Base-by-base conservation (phyloP, 2,888 invertebrate species). In the Drosophila mulleri region DNA sequence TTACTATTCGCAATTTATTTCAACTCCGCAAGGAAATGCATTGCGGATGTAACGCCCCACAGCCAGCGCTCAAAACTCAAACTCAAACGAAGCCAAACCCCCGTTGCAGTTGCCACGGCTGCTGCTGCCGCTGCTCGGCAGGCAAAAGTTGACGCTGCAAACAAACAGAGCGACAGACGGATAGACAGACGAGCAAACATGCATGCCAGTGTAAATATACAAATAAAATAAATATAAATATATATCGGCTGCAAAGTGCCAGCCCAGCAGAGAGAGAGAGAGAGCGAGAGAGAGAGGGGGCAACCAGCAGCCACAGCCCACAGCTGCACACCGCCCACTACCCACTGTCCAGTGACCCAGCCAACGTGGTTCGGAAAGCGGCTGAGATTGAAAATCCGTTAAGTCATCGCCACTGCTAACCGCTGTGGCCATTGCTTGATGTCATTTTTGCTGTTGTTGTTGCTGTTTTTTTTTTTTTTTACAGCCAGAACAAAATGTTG, bases 231-330 rank as follows among this genome's bases (percentile, higher is more conserved):
- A 82, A 86, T 89, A 88, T 83, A 88, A 85, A 89, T 83, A 88
- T 78, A 90, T 90, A 86, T 86, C 83, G 90, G 90, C 86, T 88
- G 88, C 83, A 83, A 88, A 90, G 86, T 89, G 90, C 88, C 86
- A 50, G 61, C 57, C 63, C 62, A 64, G 62, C 32, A 12, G 12
- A 12, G 20, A 12, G 12, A 20, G 44, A 8, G 41, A 3, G 41
- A n/a, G 9, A n/a, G 8, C 1, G 39, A 39, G 39, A 39, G 39
- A 16, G 37, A 14, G 39, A 16, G 16, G 2, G 16, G 12, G 16
- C 26, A 29, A 29, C 6, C 26, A 39, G 39, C 39, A 45, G 60
- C 70, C 62, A 57, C 75, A 68, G 18, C 59, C 56, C 69, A 57
- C 68, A 75, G 58, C 58, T 63, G 63, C 45, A 16, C 37, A 16